Base-by-base conservation (phyloP, 2,113 vertebrate genomes). In the Xiphorhynchus elegans region DNA sequence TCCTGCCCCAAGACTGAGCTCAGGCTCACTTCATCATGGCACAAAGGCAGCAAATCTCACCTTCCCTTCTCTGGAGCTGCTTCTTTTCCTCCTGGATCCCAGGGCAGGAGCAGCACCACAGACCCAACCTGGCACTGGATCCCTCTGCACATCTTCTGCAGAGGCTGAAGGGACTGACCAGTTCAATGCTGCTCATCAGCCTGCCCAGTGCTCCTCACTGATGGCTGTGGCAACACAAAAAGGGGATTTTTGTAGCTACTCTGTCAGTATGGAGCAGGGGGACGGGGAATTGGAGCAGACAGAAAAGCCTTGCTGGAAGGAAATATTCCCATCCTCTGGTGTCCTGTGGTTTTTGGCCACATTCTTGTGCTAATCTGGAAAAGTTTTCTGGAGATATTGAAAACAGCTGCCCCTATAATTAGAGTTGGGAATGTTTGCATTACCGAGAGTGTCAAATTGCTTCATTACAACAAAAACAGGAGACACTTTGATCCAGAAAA, bases 401-500 rank as follows among this genome's bases (percentile, higher is more conserved):
- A 94, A 95, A 70, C 91, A 95, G 74, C 91, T 93, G 86, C 33
- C 40, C 37, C 47, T 82, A 70, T 94, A 89, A 93, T 91, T 60
- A 76, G 87, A 60, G 58, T 2, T 89, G 84, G 84, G 84, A 91
- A 56, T 73, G 69, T 95, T 95, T 94, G 78, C 53, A 26, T 89
- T 91, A 68, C 53, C 0, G 0, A 79, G 84, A 95, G 91, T 84
- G 93, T 93, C 91, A 85, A 87, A 95, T 79, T 79, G 64, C 81
- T 89, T 81, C 73, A 69, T 89, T 94, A 92, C 74, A 87, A 62
- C 40, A 68, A 68, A 94, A 91, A 4, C 11, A 47, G 69, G 87
- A 87, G 93, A 91, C 25, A 13, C 77, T 93, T 91, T 91, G 84
- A 87, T 92, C 66, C 60, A 82, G 69, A 84, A 88, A 86, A 87